Evolutionary conservation across 64 coral and sea anemone species (phyloP), one percentile per base, ranked within the genome.

Genomic region (Montipora efflorescens): DNA sequence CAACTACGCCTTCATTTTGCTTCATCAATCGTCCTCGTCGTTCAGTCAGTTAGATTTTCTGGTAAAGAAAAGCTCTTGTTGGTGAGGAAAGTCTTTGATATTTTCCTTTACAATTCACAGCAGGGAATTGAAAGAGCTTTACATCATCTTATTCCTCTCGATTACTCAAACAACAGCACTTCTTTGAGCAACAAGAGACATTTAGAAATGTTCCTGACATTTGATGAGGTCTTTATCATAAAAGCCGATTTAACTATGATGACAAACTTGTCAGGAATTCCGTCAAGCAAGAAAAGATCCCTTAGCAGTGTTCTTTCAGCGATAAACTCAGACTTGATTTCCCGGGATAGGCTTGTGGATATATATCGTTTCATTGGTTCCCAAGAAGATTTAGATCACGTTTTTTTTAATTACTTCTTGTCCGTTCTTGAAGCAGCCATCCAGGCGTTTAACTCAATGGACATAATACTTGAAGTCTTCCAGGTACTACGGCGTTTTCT

Each of bases 351-450:
- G 19, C 22, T 71, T 5, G 82, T 23, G 8, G 82, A 86, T 2
- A 25, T 86, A 1, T 71, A 71, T 22, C 4, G 19, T 48, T 86
- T 86, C 45, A 86, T 86, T 86, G 46, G 62, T 48, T 48, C 82
- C 2, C n/a, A 49, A 70, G 25, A 71, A 47, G 61, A 86, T 48
- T 20, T 71, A 49, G 62, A 23, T 51, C 15, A 86, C 44, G 64
- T 0, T 19, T 86, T 86, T 18, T 71, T 86, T 71, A 20, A 11
- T 7, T 43, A 86, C 9, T 22, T 86, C 43, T 5, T 86, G 19
- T 16, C 82, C 18, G 18, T 86, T 50, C 5, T 86, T 48, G 45
- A 86, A 19, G 10, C 5, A 1, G 18, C 64, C 36, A 72, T 72
- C 19, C 18, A 72, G 0, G n/a, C 0, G 19, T 86, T 16, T 0